Evolutionary conservation across 2,113 vertebrate genomes (phyloP), one percentile per base, ranked within the genome.

Genomic region (Engystomops pustulosus): DNA sequence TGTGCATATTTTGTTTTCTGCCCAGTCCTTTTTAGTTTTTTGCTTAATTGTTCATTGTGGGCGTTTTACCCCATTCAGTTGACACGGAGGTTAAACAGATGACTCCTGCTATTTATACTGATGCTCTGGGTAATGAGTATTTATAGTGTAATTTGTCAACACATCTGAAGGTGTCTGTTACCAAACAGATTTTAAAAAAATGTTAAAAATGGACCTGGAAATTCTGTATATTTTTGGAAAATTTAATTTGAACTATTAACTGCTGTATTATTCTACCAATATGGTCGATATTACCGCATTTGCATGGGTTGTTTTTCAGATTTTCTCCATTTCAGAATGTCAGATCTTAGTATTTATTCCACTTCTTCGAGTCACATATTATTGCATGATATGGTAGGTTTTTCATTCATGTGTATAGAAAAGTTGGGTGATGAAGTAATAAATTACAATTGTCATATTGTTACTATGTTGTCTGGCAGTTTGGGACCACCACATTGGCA

Each of bases 11-110:
- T 93, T 93, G n/a, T 93, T 93, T 86, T 89, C 85, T 95, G 93
- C 95, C 94, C 94, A 92, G 89, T 80, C 87, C 90, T 92, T 90
- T 95, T 95, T 95, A 10, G 93, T 92, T 91, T 90, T 91, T 88
- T 65, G 67, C 34, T 58, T 88, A 89, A 90, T 92, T 92, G 90
- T 86, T 91, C 87, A 88, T 89, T 86, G 68, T 85, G 87, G 89
- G 91, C 41, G 86, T 86, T 90, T 88, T 88, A 14, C 51, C 68
- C 62, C 34, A 36, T 92, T 91, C 90, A 88, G 84, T 71, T 90
- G 89, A 93, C 89, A 86, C 84, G 87, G 89, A 92, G 89, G 89
- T 91, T 91, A 92, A 91, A 88, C 90, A 89, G 88, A 91, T 89
- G 83, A 87, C 87, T 90, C 91, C 89, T 88, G 86, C 91, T 90